Evolutionary conservation across 2,888 invertebrate species (phyloP).

Genomic region (Eupithecia insigniata): DNA sequence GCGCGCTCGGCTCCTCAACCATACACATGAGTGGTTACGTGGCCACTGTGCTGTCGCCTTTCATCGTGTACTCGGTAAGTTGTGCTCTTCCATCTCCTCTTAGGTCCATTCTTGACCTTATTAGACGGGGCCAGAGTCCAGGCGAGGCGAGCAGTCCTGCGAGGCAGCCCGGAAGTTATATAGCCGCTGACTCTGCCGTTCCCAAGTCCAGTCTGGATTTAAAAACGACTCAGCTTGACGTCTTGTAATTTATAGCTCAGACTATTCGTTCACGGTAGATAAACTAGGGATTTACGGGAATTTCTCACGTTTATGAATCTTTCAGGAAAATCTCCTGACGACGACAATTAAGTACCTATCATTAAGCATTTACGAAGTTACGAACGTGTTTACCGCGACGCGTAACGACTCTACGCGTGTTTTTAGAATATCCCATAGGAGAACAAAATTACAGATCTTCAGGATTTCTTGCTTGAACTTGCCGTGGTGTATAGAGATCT

Average conservation of each 20-base stretch:
- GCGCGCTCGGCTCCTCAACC: conserved; percentile 73
- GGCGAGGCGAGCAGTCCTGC: neutral
- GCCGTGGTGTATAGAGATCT: neutral
- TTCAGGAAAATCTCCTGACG: too few relatives aligned
- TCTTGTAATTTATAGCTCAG: too few relatives aligned
- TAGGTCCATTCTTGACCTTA: neutral
- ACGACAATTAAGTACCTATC: too few relatives aligned
- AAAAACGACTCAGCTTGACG: neutral
- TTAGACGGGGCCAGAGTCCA: neutral
- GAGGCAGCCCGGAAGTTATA: neutral
- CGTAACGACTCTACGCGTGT: too few relatives aligned
- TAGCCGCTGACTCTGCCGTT: too few relatives aligned
- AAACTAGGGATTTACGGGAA: neutral
- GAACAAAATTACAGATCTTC: neutral
- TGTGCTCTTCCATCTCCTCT: neutral
- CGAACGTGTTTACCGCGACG: too few relatives aligned
- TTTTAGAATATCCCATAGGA: neutral
- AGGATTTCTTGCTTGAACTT: neutral
- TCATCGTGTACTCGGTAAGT: conserved; percentile 74
- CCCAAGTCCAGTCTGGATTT: neutral
- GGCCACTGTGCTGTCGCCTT: conserved; percentile 71
- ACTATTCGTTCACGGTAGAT: too few relatives aligned
- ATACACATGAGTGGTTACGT: conserved; percentile 78
- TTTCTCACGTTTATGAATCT: neutral
- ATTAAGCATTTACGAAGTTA: too few relatives aligned